Percentiles rank a stretch among this genome's conserved stretches.
These are phyloP conservation scores for Dryobota labecula DNA, from an alignment of 2,888 invertebrate species.

Conservation along the genomic window DNA sequence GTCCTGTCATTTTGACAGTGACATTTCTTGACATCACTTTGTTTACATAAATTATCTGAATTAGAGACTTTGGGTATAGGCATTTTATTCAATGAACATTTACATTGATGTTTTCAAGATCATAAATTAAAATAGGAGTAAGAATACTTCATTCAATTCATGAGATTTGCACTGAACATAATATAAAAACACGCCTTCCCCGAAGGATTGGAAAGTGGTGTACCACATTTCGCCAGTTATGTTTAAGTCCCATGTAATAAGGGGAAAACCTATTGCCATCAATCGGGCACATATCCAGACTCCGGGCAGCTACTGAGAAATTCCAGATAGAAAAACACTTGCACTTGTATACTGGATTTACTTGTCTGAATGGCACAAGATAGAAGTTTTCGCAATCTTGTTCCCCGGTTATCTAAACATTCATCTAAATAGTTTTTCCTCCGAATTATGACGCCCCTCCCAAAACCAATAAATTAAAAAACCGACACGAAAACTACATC, in stretches of 20 bases:
- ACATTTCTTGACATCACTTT: too few species aligned
- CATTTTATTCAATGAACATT: neutral
- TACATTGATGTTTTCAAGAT: neutral
- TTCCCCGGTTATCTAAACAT: slow-evolving; percentile 30
- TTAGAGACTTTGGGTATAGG: too few species aligned
- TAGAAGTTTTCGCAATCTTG: slow-evolving; percentile 22
- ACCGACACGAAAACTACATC: slow-evolving; percentile 53
- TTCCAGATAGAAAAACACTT: neutral
- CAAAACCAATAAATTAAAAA: slow-evolving; percentile 51
- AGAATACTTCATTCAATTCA: neutral
- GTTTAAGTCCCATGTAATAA: neutral
- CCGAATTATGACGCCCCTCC: slow-evolving; percentile 12
- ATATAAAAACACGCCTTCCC: neutral
- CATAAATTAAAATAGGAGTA: neutral
- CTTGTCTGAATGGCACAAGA: slow-evolving; percentile 1
- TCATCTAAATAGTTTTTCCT: slow-evolving; percentile 49
- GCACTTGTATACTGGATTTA: neutral
- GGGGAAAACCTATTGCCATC: neutral
- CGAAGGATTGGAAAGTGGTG: neutral
- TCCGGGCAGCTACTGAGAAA: neutral
- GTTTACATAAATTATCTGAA: too few species aligned
- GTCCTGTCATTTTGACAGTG: too few species aligned
- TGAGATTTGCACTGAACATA: neutral
- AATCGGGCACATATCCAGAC: neutral
- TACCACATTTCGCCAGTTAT: neutral